phyloP scores from a whole-genome alignment of 2,797 vertebrate species.

The Gorsachius magnificus region DNA sequence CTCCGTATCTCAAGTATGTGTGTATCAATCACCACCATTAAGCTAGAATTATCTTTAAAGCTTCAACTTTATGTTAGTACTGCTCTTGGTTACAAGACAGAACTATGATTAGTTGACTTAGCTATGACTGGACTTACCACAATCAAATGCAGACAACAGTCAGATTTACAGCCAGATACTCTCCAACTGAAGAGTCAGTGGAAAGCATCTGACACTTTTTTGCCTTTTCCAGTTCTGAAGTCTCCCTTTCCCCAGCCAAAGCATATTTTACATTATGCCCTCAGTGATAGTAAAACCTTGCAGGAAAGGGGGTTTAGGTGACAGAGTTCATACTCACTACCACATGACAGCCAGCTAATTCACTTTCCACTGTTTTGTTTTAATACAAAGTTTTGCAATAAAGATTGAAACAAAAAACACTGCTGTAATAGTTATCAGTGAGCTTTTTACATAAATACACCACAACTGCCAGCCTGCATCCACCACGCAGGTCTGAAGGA shows the following conservation, averaged over 20 bases:
- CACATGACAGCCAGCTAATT: background rate
- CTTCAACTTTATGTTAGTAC: background rate
- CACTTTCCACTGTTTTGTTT: background rate
- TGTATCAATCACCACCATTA: background rate
- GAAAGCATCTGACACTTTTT: background rate
- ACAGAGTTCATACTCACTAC: background rate
- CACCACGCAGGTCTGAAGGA: background rate
- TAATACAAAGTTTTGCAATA: background rate
- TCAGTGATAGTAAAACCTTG: background rate
- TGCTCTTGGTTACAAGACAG: background rate
- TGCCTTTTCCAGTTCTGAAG: background rate
- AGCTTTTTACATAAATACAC: background rate
- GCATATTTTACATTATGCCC: background rate
- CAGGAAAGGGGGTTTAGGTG: background rate
- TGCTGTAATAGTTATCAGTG: background rate
- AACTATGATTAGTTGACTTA: background rate
- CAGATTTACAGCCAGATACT: background rate
- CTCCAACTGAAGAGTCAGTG: background rate
- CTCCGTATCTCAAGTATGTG: background rate
- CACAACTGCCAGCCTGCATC: background rate
- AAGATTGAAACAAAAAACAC: background rate
- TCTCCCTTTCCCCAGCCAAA: background rate
- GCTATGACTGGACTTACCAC: background rate
- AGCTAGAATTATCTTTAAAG: background rate
- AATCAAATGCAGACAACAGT: background rate